Base-by-base conservation (phyloP, 2,113 vertebrate species). In the Laticauda colubrina region DNA sequence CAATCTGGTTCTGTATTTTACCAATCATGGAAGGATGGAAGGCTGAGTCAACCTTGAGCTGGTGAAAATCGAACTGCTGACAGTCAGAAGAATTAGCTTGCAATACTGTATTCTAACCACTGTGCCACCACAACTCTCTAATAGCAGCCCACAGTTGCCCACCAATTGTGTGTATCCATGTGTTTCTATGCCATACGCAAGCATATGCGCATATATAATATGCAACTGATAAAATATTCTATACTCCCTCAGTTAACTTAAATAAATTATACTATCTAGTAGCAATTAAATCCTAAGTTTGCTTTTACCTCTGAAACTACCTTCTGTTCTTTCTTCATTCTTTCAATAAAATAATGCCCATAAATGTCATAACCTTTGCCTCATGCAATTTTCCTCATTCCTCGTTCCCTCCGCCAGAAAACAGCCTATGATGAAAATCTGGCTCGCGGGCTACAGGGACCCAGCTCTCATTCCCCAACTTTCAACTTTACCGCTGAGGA, bases 391-490 rank as follows among this genome's bases (percentile, higher is more conserved):
- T 95, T 94, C 75, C 75, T 81, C 75, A 43, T 81, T 81, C 75
- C 75, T 81, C 75, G 8, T 97, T 93, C 97, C 96, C 95, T 97
- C 96, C 97, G 96, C 95, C 97, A 97, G 97, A 97, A 97, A 96
- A 96, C 93, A 97, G 94, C 85, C 94, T 94, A 95, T 96, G 96
- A 97, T 96, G 96, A 97, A 96, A 97, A 98, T 97, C 95, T 97
- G 96, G 96, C 94, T 93, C 96, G 96, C 97, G 97, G 96, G 97
- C 95, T 96, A 94, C 96, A 97, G 94, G 97, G 97, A 98, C 96
- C 96, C 97, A 97, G 96, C 96, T 97, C 96, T 97, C 96, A 97
- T 95, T 97, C 97, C 95, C 95, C 97, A 96, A 85, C 98, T 96
- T 95, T 98, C 98, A 98, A 96, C 96, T 90, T 39, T 53, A 92